Evolutionary conservation across 2,888 invertebrate genomes (phyloP).

Genomic region (Polymixis flavicincta): DNA sequence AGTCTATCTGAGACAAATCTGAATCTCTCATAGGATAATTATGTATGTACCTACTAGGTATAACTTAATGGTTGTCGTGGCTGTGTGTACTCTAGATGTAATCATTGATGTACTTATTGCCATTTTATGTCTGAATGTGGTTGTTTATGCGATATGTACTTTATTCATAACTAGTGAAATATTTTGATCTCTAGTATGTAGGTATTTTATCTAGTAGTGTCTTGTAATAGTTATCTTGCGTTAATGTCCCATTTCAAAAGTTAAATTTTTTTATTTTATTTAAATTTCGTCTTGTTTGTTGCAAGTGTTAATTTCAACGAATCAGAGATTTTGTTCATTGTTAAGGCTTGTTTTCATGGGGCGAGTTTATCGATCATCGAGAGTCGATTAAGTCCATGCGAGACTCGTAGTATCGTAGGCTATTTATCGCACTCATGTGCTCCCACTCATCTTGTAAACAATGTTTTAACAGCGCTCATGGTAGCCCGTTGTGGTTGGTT

Average conservation of each 20-base stretch:
- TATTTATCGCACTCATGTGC: background rate
- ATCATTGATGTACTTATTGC: slow-evolving; percentile 39
- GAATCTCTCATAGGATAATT: slow-evolving; percentile 15
- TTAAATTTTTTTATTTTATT: background rate
- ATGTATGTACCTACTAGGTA: slow-evolving; percentile 39
- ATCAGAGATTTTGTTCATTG: background rate
- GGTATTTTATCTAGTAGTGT: slow-evolving; percentile 37
- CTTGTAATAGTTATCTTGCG: slow-evolving; percentile 18
- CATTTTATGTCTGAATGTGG: slow-evolving; percentile 48
- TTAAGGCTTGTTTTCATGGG: background rate
- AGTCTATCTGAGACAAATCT: slow-evolving; percentile 1
- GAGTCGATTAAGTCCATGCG: background rate
- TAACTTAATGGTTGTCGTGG: slow-evolving; percentile 58
- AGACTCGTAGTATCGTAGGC: background rate
- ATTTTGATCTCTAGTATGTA: slow-evolving; percentile 62
- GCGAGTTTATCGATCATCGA: background rate
- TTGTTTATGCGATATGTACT: slow-evolving; percentile 48
- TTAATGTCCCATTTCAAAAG: slow-evolving; percentile 39
- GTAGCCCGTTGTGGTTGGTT: background rate
- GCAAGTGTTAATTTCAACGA: background rate
- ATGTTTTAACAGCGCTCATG: background rate
- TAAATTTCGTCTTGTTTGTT: background rate
- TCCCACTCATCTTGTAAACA: background rate
- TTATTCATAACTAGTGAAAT: slow-evolving; percentile 54
- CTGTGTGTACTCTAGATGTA: slow-evolving; percentile 56